Evolutionary conservation across 2,888 invertebrate species (phyloP).

Genomic region (Entomobrya proxima): DNA sequence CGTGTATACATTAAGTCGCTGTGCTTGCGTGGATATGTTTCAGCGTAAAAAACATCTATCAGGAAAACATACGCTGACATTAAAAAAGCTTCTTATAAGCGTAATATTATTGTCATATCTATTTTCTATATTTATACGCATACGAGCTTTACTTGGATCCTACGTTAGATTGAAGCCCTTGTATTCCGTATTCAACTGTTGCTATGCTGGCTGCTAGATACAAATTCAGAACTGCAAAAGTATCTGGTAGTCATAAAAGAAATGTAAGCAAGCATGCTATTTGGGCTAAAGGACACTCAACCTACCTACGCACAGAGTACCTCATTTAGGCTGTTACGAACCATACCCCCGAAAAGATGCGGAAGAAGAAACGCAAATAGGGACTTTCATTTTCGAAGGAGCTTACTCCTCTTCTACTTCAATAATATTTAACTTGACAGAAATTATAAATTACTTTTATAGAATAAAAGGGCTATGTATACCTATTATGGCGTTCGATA

Average conservation of each 20-base stretch:
- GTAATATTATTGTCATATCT: too few species aligned
- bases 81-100: too few species aligned
- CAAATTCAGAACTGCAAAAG: neutral
- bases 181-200: neutral
- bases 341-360: conserved; percentile 46
- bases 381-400: conserved; percentile 47
- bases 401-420: conserved; percentile 8
- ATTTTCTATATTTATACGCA: neutral
- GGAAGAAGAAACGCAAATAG: conserved; percentile 48
- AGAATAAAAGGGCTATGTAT: neutral
- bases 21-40: too few species aligned
- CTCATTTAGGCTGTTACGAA: neutral
- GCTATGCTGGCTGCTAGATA: neutral
- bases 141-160: neutral
- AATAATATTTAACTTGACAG: conserved; percentile 42
- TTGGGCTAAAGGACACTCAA: conserved; percentile 44
- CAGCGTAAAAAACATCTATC: too few species aligned
- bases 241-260: neutral
- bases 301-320: conserved; percentile 19
- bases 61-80: too few species aligned
- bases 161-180: conserved; percentile 1
- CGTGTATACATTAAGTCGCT: too few species aligned
- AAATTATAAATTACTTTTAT: neutral
- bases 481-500: too few species aligned
- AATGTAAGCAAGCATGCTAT: neutral